Base-by-base conservation (phyloP, 2,797 vertebrate genomes). In the Hippocampus kuda region DNA sequence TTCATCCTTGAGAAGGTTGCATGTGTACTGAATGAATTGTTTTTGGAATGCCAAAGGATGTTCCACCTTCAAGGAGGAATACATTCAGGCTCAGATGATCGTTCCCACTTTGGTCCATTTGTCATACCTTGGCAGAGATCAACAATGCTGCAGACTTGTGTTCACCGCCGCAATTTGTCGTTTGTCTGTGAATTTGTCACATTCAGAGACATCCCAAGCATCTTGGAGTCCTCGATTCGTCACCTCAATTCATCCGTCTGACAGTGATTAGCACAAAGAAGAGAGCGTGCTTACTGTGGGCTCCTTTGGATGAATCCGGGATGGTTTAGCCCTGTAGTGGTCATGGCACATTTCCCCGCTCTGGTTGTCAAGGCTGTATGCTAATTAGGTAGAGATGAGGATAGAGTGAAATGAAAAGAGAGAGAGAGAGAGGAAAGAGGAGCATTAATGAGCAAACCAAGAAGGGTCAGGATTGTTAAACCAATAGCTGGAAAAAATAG, bases 401-500 rank as follows among this genome's bases (percentile, higher is more conserved):
- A 46, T 6, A 16, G 62, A 64, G 41, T 30, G 44, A 65, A 65
- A 65, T 48, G 63, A 48, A 65, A 51, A 27, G 13, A 27, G 10
- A 10, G 42, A 38, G 4, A 65, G 26, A 64, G 26, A 73, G 76
- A 75, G 69, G 67, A 24, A 72, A 67, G 12, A 1, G 18, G 41
- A 74, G 70, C 75, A 71, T 76, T 78, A 83, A 79, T 73, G 59
- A 77, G 68, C 65, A n/a, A 8, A 2, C 61, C 69, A 57, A 64
- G 70, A 79, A 70, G 70, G 65, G 38, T 66, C 34, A 71, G 51
- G 70, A 70, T 68, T 71, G 72, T 81, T 71, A 61, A 79, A 81
- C 78, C 69, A 74, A 65, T 48, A 27, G 54, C 73, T 78, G 68
- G 27, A 72, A 78, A 38, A 81, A 72, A 68, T 67, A 10, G 15